Evolutionary conservation across 2,797 vertebrate species (phyloP), one percentile per base, ranked within the genome.

Genomic region (Poeciliopsis infans): DNA sequence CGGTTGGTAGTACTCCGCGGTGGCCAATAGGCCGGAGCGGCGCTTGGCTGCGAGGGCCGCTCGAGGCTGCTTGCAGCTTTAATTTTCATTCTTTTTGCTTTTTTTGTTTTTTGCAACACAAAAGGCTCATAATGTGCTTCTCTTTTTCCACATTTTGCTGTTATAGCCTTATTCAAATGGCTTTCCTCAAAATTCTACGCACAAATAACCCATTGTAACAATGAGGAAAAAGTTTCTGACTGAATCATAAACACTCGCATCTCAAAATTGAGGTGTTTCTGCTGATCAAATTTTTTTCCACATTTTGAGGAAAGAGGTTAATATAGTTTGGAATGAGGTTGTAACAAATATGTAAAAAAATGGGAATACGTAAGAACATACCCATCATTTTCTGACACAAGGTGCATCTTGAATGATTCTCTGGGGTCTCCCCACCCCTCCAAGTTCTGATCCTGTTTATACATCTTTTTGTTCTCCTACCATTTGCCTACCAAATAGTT

Each of bases 401-500:
- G 36, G 36, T 41, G 10, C 61, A 69, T n/a, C 39, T 43, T 23
- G 1, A 45, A 7, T 45, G 11, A 45, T 45, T 6, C 18, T 20
- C 10, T 39, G 3, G 13, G 61, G 16, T 39, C 36, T 5, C 15
- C 43, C n/a, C 7, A 7, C 2, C 7, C 20, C 49, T 2, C 7
- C 23, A 70, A 16, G 43, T 28, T 28, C 23, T n/a, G 41, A 69
- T n/a, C 41, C 66, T 71, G 2, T 71, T 71, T 15, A 46, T 70
- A 2, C 43, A 46, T 23, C 36, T 25, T 39, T 31, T 53, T 41
- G 25, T 43, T 36, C 25, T 74, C 41, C 51, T 73, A 23, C 46
- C 71, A 88, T 94, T 94, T 93, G 88, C 88, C 83, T 91, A 87
- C 75, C 91, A 94, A 93, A 94, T 91, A 20, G 45, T 71, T 78